Evolutionary conservation across 2,797 vertebrate genomes (phyloP), one percentile per base, ranked within the genome.

Genomic region (Alcedo quadribrachys): DNA sequence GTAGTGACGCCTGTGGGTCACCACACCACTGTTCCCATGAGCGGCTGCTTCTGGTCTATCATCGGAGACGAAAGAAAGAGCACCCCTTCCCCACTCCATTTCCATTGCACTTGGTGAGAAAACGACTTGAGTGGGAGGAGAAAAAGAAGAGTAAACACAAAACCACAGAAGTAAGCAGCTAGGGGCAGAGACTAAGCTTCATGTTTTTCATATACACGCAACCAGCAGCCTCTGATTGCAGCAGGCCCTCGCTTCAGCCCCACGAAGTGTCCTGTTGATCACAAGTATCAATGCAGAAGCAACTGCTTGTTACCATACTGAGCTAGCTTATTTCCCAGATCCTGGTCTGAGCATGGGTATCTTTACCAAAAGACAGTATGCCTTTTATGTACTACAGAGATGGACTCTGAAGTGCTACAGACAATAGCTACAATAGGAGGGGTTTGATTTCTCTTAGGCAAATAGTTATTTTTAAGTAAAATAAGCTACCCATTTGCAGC

Each of bases 401-500:
- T 25, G 37, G 60, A 80, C 42, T 25, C 45, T 69, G 19, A 76
- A 91, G 43, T 1, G 0, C 77, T 76, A 61, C 65, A 68, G 45
- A 70, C 45, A 81, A 35, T 6, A 57, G 71, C 71, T 93, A 58
- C 71, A 62, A n/a, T 9, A 87, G 69, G 43, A 75, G 40, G 33
- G 10, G 0, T 80, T 81, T 45, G 40, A 85, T 68, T 93, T 87
- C 87, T 86, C 51, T 32, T 55, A 71, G 50, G 65, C 85, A 94
- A 87, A 90, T 32, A 80, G 53, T 40, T 94, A 65, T 67, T 87
- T 63, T 48, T 18, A 75, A 77, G 58, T 92, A 82, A 92, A 90
- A 87, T 76, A 93, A 89, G 55, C 32, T 83, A 73, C 63, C 15
- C 43, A 77, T 89, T 89, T 85, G 92, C 76, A 93, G 62, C 66